Evolutionary conservation across 2,797 vertebrate genomes (phyloP).

Genomic region (Tenualosa ilisha): DNA sequence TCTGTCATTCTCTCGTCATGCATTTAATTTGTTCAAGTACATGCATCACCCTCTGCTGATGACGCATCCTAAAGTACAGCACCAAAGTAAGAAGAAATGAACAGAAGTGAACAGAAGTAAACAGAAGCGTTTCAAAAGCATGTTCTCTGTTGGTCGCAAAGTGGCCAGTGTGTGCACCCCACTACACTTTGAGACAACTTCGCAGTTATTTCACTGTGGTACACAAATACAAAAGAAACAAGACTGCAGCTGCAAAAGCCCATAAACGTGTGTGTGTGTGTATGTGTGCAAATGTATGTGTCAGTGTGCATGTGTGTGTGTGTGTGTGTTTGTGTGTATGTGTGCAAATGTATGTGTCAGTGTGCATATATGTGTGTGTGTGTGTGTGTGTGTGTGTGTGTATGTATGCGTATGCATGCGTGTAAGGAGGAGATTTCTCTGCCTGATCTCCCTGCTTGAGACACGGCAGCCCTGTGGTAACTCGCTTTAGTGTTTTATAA

Average conservation of each 20-base stretch:
- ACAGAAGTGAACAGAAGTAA: too few species aligned
- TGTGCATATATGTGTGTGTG: background rate
- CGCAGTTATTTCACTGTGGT: background rate
- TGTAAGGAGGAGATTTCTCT: constrained; percentile 33
- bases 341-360: constrained; percentile 5
- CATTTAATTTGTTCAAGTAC: too few species aligned
- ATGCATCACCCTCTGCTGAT: too few species aligned
- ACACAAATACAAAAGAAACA: constrained; percentile 4
- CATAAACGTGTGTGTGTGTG: background rate
- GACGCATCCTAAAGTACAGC: too few species aligned
- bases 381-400: background rate
- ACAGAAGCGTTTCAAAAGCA: too few species aligned
- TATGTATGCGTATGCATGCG: background rate
- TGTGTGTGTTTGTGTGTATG: background rate
- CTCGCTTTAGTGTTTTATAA: constrained; percentile 62
- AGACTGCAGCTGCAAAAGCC: background rate
- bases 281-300: constrained; percentile 1
- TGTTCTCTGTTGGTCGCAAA: too few species aligned
- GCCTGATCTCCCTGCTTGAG: constrained; percentile 42
- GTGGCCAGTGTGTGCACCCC: background rate
- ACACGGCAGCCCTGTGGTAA: constrained; percentile 53
- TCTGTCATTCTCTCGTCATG: too few species aligned
- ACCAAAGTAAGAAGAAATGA: too few species aligned
- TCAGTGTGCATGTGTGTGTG: background rate
- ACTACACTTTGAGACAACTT: background rate